Evolutionary conservation across 2,113 vertebrate genomes (phyloP), one percentile per base, ranked within the genome.

Genomic region (Passer montanus): DNA sequence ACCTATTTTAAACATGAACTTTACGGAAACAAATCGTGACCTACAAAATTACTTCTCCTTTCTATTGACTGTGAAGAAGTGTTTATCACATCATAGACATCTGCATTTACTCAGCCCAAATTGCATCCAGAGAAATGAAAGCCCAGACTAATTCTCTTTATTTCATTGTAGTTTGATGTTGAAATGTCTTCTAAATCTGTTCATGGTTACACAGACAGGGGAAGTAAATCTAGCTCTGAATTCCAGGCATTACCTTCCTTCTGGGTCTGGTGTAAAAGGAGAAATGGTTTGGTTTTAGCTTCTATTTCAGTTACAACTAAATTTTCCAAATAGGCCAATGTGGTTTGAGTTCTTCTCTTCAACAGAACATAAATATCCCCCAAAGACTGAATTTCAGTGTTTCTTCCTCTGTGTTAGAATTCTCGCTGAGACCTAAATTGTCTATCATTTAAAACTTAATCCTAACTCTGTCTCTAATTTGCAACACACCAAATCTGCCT

Each of bases 1-100:
- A 93, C 33, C 86, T 95, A 90, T 93, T 95, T 96, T 93, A 92
- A 95, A 95, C 76, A 80, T 13, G 68, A 87, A 7, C 56, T 90
- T 81, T 1, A 90, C 16, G 24, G 73, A 92, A 90, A 92, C 39
- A 79, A 84, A 67, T 67, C 1, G 0, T 90, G 68, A 92, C 68
- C 50, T 81, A 41, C 30, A 59, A 84, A 88, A 84, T 30, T 2
- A 33, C 73, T 95, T 87, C 85, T 89, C 43, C 28, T 86, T 80
- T 84, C 84, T 75, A 87, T 41, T 94, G 91, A 93, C 83, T 84
- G 56, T 50, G 68, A 76, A 82, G 55, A 80, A 86, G 47, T 90
- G 47, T 95, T 97, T 93, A 70, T 90, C 68, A 77, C 68, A 44
- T 86, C 13, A 2, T 13, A 75, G 68, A 84, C 91, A 94, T 94